Percentiles rank a stretch among this genome's conserved stretches.
Evolutionary conservation across 1,140 invertebrate genomes (phyloP).

Genomic region (Magallana angulata): DNA sequence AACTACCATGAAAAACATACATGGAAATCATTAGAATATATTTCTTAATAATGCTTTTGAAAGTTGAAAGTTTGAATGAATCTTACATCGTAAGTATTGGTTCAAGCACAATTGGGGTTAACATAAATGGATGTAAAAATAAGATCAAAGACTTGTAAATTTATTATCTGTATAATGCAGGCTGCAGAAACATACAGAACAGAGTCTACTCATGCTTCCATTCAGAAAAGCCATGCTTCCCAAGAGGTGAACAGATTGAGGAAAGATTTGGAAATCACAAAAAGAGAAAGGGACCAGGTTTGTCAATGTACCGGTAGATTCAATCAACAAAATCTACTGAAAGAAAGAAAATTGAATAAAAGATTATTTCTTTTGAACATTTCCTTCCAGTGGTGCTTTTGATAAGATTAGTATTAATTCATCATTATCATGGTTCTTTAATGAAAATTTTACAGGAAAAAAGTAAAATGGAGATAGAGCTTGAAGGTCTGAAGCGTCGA

Average conservation of each 20-base stretch:
- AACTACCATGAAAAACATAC: too few relatives aligned
- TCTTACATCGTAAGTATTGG: too few relatives aligned
- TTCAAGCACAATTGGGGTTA: too few relatives aligned
- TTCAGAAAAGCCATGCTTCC: conserved; percentile 69
- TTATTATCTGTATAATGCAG: conserved; percentile 47
- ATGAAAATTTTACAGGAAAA: conserved; percentile 12
- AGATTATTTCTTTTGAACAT: too few relatives aligned
- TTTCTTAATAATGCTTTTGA: too few relatives aligned
- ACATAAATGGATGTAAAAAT: background rate
- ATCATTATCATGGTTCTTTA: too few relatives aligned
- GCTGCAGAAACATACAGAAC: conserved; percentile 66
- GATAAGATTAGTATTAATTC: too few relatives aligned
- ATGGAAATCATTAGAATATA: too few relatives aligned
- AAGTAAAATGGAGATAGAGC: conserved; percentile 62
- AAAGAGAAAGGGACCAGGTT: conserved; percentile 67
- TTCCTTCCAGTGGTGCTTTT: too few relatives aligned
- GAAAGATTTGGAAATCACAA: conserved; percentile 61
- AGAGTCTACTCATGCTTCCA: conserved; percentile 69
- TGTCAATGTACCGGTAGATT: conserved; percentile 36
- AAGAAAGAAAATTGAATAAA: background rate
- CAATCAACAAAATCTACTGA: background rate
- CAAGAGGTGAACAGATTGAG: conserved; percentile 66
- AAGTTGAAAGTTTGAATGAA: too few relatives aligned
- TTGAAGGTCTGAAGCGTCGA: conserved; percentile 67
- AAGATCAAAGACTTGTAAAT: background rate